A percentile compares a stretch with the other conserved stretches of the same genome.
Conservation (phyloP, 2,113 vertebrate species). For the Leptobrachium ailaonicum region DNA sequence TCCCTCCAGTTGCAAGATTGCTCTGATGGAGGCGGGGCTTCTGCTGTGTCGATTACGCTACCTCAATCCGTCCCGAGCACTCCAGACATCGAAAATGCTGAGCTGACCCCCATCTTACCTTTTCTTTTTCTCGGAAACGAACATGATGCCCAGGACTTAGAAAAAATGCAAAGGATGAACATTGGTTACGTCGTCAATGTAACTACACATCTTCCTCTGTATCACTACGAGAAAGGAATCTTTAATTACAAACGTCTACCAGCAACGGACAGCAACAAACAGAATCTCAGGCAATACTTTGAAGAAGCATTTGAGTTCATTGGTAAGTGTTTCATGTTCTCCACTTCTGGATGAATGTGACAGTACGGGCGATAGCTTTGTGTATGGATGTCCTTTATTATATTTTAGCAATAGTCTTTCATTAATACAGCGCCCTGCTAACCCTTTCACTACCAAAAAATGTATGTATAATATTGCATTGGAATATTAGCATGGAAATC, state of each 20-base stretch:
- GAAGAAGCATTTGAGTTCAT: slow-evolving; percentile 99
- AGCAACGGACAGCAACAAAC: slow-evolving; percentile 97
- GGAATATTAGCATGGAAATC: no score
- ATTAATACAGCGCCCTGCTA: no score
- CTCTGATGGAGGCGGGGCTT: slow-evolving; percentile 74
- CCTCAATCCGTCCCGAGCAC: slow-evolving; percentile 90
- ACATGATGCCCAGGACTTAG: slow-evolving; percentile 89
- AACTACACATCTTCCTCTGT: slow-evolving; percentile 95
- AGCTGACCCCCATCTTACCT: slow-evolving; percentile 93
- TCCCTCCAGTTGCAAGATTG: slow-evolving; percentile 92
- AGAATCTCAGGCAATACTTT: slow-evolving; percentile 98
- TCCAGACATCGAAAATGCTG: slow-evolving; percentile 94
- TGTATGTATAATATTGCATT: no score
- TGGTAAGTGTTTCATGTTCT: slow-evolving; percentile 69
- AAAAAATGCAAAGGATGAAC: slow-evolving; percentile 87
- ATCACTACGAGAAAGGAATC: slow-evolving; percentile 88
- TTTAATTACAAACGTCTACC: slow-evolving; percentile 95
- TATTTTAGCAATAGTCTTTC: no score
- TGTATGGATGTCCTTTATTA: no score
- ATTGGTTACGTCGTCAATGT: slow-evolving; percentile 92
- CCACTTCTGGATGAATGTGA: neutral
- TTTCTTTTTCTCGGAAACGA: slow-evolving; percentile 96
- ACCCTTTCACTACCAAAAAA: no score
- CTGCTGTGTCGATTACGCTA: slow-evolving; percentile 76
- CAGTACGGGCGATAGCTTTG: no score